Evolutionary conservation across 2,113 vertebrate species (phyloP).

Genomic region (Brachypodius melanocephalos): DNA sequence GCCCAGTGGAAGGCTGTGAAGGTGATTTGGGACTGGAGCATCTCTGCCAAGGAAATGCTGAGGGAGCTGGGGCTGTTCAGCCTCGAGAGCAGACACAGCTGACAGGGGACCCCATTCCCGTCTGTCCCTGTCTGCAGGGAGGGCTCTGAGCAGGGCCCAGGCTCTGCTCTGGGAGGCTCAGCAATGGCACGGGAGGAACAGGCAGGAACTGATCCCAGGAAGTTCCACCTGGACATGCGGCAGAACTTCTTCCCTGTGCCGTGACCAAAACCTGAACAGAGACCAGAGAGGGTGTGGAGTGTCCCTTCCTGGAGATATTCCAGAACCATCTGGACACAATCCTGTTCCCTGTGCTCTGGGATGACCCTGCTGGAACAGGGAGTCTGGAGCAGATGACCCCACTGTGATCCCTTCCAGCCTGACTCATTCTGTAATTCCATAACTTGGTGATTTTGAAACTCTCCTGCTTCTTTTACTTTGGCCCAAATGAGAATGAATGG

Average conservation of each 20-base stretch:
- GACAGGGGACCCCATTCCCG: not conserved
- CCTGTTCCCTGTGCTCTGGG: not conserved
- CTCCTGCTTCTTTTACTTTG: not conserved
- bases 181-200: not conserved
- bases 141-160: not conserved
- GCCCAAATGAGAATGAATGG: not conserved
- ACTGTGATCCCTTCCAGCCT: not conserved
- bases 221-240: not conserved
- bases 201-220: not conserved
- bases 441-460: not conserved
- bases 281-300: not conserved
- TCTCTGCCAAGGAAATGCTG: not conserved
- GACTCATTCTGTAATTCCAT: not conserved
- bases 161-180: not conserved
- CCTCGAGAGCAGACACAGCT: fast-evolving
- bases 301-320: fast-evolving
- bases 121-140: not conserved
- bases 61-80: not conserved
- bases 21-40: not conserved
- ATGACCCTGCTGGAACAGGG: not conserved
- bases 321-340: fast-evolving
- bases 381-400: fast-evolving
- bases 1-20: not conserved
- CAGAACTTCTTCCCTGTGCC: not conserved
- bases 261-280: not conserved